A percentile compares a stretch with the other conserved stretches of the same genome.
phyloP scores from a whole-genome alignment of 2,888 invertebrate species.

The Tineola bisselliella region DNA sequence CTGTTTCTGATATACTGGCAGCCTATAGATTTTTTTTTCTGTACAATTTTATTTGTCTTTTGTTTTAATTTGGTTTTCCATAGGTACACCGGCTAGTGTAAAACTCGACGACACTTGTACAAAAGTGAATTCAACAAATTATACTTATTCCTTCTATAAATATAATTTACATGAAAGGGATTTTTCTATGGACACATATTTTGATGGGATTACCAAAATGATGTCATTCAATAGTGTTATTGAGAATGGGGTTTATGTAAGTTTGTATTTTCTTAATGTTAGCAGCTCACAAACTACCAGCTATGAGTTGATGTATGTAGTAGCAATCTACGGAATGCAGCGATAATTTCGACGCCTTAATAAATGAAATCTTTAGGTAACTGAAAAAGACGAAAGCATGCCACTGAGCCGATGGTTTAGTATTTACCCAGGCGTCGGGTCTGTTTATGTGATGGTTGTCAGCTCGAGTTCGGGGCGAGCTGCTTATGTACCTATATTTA shows the following conservation, averaged over 20 bases:
- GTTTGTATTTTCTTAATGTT: conserved; percentile 19
- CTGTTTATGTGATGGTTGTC: conserved; percentile 69
- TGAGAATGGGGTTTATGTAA: conserved; percentile 64
- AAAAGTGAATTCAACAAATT: background rate
- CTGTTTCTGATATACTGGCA: no score
- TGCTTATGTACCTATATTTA: conserved; percentile 72
- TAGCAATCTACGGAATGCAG: no score
- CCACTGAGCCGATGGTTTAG: conserved; percentile 59
- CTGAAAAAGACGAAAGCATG: background rate
- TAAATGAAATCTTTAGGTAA: background rate
- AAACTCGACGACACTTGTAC: conserved; percentile 21
- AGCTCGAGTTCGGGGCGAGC: conserved; percentile 32
- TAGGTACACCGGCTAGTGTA: background rate
- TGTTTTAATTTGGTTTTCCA: no score
- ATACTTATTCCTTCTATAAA: conserved; percentile 67
- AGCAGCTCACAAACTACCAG: background rate
- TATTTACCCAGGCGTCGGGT: conserved; percentile 71
- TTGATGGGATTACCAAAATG: conserved; percentile 70
- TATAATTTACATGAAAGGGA: conserved; percentile 70
- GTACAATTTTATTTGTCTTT: no score
- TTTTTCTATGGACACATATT: conserved; percentile 65
- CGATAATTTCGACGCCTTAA: no score
- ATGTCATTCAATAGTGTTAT: conserved; percentile 64
- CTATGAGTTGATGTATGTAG: no score
- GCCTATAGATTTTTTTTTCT: no score